Percentiles rank a stretch among this genome's conserved stretches.
These are phyloP conservation scores for Pararge aegeria DNA, from an alignment of 1,140 invertebrate genomes.

Conservation along the genomic window DNA sequence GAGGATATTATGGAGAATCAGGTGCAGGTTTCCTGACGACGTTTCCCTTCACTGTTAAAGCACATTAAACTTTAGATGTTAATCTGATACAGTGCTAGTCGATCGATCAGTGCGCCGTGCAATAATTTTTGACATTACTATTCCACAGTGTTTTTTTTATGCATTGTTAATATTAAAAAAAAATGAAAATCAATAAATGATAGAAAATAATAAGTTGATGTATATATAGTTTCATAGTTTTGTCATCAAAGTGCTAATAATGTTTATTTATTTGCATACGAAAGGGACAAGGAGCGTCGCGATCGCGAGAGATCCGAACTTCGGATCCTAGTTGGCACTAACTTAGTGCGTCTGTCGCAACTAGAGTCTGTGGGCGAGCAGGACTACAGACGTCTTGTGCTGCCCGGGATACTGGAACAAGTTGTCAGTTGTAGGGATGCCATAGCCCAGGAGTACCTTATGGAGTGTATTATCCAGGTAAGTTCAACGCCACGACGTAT, in stretches of 20 bases:
- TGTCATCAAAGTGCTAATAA: background rate
- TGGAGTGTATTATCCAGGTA: conserved; percentile 99
- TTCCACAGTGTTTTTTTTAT: too few relatives aligned
- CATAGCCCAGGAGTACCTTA: conserved; percentile 99
- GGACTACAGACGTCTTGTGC: conserved; percentile 93
- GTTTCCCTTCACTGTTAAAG: too few relatives aligned
- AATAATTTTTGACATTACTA: too few relatives aligned
- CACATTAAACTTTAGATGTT: too few relatives aligned
- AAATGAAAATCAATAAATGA: too few relatives aligned
- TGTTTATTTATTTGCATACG: background rate
- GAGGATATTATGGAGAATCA: too few relatives aligned
- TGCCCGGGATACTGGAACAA: conserved; percentile 96
- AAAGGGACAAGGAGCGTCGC: conserved; percentile 92
- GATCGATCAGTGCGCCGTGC: too few relatives aligned
- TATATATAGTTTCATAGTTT: too few relatives aligned
- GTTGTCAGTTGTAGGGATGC: conserved; percentile 98
- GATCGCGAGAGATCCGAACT: conserved; percentile 98
- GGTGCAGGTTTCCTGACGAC: too few relatives aligned
- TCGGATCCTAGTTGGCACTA: conserved; percentile 96
- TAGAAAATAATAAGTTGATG: too few relatives aligned
- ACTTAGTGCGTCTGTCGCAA: conserved; percentile 97
- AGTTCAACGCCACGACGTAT: background rate
- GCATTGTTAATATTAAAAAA: too few relatives aligned
- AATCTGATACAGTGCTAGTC: too few relatives aligned
- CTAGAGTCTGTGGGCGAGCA: conserved; percentile 97